These are phyloP conservation scores for Oxyruncus cristatus DNA, from an alignment of 2,113 vertebrate species.

Conservation along the genomic window DNA sequence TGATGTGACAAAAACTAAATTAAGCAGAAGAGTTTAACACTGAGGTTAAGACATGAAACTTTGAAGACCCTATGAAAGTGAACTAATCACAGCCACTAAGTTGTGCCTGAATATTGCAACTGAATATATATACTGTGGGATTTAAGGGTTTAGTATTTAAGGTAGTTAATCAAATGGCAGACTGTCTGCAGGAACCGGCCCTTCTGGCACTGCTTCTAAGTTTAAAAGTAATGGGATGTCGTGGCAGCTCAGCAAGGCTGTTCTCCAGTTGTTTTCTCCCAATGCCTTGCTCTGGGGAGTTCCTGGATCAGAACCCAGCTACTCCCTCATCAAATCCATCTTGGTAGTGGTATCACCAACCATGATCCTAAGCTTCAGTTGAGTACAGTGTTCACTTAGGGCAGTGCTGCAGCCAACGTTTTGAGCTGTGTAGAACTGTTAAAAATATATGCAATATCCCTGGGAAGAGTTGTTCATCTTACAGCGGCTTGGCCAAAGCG, in stretches of 20 bases:
- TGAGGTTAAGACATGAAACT: not conserved
- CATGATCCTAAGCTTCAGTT: not conserved
- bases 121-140: not conserved
- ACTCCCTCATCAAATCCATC: not conserved
- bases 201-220: not conserved
- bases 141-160: not conserved
- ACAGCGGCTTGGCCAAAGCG: not conserved
- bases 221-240: not conserved
- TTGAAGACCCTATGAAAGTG: not conserved
- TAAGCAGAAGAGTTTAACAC: not conserved
- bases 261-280: not conserved
- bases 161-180: not conserved
- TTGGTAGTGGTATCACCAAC: not conserved
- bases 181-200: not conserved
- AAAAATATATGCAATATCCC: rapidly evolving
- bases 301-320: not conserved
- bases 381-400: not conserved
- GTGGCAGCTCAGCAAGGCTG: not conserved
- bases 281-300: not conserved
- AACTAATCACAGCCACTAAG: not conserved
- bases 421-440: not conserved
- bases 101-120: not conserved
- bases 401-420: rapidly evolving
- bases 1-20: not conserved
- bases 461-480: not conserved